These are phyloP conservation scores for Otolemur garnettii DNA, from an alignment of 2,113 vertebrate genomes.

Conservation along the genomic window DNA sequence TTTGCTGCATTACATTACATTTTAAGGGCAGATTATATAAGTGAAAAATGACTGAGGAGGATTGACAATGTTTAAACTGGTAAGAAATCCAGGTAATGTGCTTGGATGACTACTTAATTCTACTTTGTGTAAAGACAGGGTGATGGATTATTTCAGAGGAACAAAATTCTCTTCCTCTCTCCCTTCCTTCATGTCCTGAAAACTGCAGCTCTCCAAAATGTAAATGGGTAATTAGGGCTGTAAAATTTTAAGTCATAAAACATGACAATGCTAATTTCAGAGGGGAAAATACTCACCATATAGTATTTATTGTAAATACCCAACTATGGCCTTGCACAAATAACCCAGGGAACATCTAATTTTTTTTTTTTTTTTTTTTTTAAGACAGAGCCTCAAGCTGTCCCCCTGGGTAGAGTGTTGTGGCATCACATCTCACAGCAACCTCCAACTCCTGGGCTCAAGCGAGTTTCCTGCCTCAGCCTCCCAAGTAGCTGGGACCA, in stretches of 20 bases:
- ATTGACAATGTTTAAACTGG: neutral
- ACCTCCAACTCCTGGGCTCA: too few species aligned
- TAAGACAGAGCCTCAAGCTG: too few species aligned
- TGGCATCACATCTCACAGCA: too few species aligned
- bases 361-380: neutral
- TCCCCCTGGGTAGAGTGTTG: too few species aligned
- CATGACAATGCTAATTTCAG: neutral
- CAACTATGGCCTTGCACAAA: neutral
- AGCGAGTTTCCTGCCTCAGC: too few species aligned
- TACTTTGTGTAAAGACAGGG: neutral
- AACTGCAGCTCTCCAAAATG: neutral
- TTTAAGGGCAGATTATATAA: neutral
- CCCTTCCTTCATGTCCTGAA: neutral
- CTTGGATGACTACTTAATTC: neutral
- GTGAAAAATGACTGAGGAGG: neutral
- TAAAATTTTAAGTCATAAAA: neutral
- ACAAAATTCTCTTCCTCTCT: neutral
- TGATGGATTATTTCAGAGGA: neutral
- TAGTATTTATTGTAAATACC: neutral
- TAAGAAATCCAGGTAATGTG: neutral
- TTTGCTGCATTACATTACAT: neutral
- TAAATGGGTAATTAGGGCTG: neutral
- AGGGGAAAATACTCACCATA: slow-evolving; percentile 25
- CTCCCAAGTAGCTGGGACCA: too few species aligned
- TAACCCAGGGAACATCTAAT: neutral